phyloP scores from a whole-genome alignment of 2,888 invertebrate genomes.

The Tenthredo distinguenda region DNA sequence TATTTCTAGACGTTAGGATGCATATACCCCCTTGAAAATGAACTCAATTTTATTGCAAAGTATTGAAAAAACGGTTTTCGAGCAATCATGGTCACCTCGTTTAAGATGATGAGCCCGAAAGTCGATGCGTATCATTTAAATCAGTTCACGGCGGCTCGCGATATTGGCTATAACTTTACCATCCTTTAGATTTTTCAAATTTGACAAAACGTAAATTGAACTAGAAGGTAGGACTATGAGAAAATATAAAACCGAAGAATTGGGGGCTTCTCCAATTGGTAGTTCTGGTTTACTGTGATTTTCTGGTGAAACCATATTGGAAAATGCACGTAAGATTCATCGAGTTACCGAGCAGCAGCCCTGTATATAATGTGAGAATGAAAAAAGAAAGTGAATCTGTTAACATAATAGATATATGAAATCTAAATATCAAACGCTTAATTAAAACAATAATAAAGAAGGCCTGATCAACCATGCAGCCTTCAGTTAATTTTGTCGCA shows the following conservation, averaged over 20 bases:
- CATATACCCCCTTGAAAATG: neutral
- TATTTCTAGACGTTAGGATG: no score
- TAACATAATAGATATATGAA: conserved; percentile 46
- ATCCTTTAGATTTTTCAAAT: neutral
- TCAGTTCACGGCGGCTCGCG: neutral
- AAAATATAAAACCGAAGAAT: neutral
- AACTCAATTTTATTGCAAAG: neutral
- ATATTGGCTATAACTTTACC: neutral
- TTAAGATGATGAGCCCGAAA: neutral
- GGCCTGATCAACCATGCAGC: conserved; percentile 74
- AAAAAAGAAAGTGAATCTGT: neutral
- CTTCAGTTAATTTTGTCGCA: conserved; percentile 65
- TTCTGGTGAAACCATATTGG: conserved; percentile 3
- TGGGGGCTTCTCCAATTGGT: neutral
- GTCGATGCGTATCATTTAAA: neutral
- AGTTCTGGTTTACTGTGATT: neutral
- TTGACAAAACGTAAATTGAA: neutral
- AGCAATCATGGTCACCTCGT: neutral
- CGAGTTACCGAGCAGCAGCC: conserved; percentile 44
- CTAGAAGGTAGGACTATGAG: neutral
- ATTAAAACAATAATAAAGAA: conserved; percentile 60
- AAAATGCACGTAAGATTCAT: conserved; percentile 23
- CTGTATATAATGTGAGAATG: conserved; percentile 42
- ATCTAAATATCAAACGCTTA: conserved; percentile 54
- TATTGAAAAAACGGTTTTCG: neutral